A percentile compares a stretch with the other conserved stretches of the same genome.
Evolutionary conservation across 2,797 vertebrate genomes (phyloP).

Genomic region (Cirrhinus molitorella): DNA sequence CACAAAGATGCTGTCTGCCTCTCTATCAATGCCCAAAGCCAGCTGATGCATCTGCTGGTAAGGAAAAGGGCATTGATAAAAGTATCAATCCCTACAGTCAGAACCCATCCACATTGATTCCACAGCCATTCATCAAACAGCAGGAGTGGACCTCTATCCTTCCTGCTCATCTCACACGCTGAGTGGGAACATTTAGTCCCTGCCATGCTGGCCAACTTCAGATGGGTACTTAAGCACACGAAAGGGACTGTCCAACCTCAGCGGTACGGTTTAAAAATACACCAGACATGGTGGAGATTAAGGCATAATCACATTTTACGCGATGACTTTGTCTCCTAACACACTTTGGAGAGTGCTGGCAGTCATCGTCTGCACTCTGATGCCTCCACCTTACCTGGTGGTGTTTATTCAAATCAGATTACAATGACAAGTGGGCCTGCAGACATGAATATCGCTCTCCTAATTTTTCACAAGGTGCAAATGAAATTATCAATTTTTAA

Average conservation of each 20-base stretch:
- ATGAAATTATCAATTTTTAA: slow-evolving; percentile 41
- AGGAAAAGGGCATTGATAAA: slow-evolving; percentile 46
- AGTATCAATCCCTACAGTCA: slow-evolving; percentile 51
- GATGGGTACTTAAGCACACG: neutral
- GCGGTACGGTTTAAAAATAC: neutral
- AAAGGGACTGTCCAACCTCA: neutral
- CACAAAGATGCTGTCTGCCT: slow-evolving; percentile 24
- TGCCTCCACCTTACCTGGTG: neutral
- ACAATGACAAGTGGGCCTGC: slow-evolving; percentile 19
- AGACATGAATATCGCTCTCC: slow-evolving; percentile 29
- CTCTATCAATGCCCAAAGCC: slow-evolving; percentile 18
- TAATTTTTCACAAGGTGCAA: slow-evolving; percentile 37
- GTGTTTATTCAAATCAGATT: slow-evolving; percentile 36
- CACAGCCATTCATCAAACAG: slow-evolving; percentile 53
- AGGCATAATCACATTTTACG: neutral
- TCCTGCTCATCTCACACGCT: slow-evolving; percentile 8
- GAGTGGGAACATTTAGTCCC: slow-evolving; percentile 40
- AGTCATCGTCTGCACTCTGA: neutral
- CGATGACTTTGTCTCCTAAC: slow-evolving; percentile 4
- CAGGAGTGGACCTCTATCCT: slow-evolving; percentile 20
- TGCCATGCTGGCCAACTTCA: neutral
- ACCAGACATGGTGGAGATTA: neutral
- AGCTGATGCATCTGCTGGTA: slow-evolving; percentile 10
- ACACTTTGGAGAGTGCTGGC: neutral
- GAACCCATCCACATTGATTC: slow-evolving; percentile 50